Percentiles rank a stretch among this genome's conserved stretches.
Evolutionary conservation across 2,113 vertebrate species (phyloP).

Genomic region (Colistium nudipinnis): DNA sequence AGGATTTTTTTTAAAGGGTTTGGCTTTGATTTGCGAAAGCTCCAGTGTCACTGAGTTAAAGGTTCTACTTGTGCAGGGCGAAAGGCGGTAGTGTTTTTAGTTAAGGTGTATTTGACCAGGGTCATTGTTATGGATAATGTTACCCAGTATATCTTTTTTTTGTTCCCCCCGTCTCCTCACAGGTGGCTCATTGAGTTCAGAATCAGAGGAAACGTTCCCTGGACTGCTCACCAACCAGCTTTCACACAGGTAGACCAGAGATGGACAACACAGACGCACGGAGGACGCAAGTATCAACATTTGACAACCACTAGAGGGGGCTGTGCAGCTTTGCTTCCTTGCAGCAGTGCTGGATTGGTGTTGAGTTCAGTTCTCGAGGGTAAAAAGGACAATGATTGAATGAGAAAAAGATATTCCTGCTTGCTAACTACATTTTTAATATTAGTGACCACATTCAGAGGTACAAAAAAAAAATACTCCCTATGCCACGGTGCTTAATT

Average conservation of each 20-base stretch:
- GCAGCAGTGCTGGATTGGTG: constrained; percentile 30
- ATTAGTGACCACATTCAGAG: constrained; percentile 39
- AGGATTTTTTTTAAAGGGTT: neutral
- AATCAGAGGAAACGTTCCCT: constrained; percentile 83
- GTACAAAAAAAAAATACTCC: constrained; percentile 8
- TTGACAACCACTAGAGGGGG: constrained; percentile 80
- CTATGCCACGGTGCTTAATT: too few species aligned
- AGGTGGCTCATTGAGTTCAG: constrained; percentile 92
- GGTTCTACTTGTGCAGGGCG: too few species aligned
- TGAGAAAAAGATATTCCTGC: constrained; percentile 20
- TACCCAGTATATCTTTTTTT: neutral
- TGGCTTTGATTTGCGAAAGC: too few species aligned
- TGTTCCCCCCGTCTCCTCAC: constrained; percentile 28
- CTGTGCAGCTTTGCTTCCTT: constrained; percentile 23
- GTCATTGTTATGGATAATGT: neutral
- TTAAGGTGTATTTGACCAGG: neutral
- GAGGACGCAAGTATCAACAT: constrained; percentile 15
- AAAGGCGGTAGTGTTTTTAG: neutral
- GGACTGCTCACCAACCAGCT: constrained; percentile 91
- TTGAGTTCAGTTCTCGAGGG: constrained; percentile 19
- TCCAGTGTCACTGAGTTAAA: neutral
- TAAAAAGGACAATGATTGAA: constrained; percentile 33
- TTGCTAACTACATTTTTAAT: constrained; percentile 46
- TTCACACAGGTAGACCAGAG: constrained; percentile 80
- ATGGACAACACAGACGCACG: neutral